Evolutionary conservation across 2,113 vertebrate genomes (phyloP), one percentile per base, ranked within the genome.

Genomic region (Neogobius melanostomus): DNA sequence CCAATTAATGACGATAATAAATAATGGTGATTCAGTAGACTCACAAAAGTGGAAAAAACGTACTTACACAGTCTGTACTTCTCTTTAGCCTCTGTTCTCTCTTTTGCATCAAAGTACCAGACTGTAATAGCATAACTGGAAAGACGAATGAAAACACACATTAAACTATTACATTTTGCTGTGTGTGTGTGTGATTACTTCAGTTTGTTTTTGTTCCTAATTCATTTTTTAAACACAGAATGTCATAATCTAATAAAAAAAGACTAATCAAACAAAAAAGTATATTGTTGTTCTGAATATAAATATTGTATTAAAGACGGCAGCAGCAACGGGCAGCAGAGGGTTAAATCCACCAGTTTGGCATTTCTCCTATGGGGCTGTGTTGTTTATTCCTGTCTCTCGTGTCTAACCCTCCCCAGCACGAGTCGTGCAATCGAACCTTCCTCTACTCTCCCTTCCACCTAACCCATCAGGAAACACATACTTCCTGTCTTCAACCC

Each of bases 91-190:
- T 94, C 93, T 45, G 93, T 92, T 79, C 95, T 87, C 86, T 97
- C 95, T 92, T 96, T 95, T 75, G 95, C 95, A 77, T 97, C 95
- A 83, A 97, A 97, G 94, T 97, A 97, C 96, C 96, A 97, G 89
- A 97, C 94, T 15, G 96, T 97, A 91, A 97, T 96, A 85, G 95
- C 95, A 76, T 95, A 97, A 81, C 96, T 97, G 87, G 5, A 67
- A 81, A 12, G 82, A 52, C 86, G 54, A 69, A 57, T 50, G 46
- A 36, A 8, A 75, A 3, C 57, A 42, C 5, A n/a, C 71, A 53
- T 66, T 57, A 45, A 36, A 36, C 28, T 4, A 36, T 36, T 36
- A 36, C 28, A 36, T 36, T 36, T 36, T 5, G 28, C 3, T 36
- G 28, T 36, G 28, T 36, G 28, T 36, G 28, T 36, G 28, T 36